These are phyloP conservation scores for Hemistola chrysoprasaria DNA, from an alignment of 2,888 invertebrate genomes.

Conservation along the genomic window DNA sequence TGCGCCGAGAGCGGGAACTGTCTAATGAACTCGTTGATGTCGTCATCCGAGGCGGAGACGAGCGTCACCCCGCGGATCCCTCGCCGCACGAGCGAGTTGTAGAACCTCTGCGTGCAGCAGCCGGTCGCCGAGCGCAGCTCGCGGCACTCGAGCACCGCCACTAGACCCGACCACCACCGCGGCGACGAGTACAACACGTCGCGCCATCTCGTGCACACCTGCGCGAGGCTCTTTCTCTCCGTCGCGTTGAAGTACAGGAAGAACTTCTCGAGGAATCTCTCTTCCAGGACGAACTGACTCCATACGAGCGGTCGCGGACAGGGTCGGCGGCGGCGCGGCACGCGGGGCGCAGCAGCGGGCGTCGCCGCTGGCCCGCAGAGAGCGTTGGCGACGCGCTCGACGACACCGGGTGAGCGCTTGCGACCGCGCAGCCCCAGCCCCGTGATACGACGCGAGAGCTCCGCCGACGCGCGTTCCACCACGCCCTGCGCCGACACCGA, in stretches of 20 bases:
- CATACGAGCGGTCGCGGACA: conserved; percentile 84
- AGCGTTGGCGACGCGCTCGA: conserved; percentile 94
- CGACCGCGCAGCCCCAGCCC: conserved; percentile 88
- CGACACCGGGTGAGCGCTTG: conserved; percentile 85
- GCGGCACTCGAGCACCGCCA: conserved; percentile 93
- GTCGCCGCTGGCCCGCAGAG: conserved; percentile 87
- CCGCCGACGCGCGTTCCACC: conserved; percentile 95
- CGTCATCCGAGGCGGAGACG: conserved; percentile 94
- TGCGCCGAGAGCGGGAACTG: conserved; percentile 92
- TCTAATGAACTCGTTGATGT: conserved; percentile 93
- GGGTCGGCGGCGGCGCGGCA: conserved; percentile 70
- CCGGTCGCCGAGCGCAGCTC: conserved; percentile 86
- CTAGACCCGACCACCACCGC: conserved; percentile 93
- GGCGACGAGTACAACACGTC: conserved; percentile 93
- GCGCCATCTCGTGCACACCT: conserved; percentile 94
- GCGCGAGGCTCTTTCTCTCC: conserved; percentile 90
- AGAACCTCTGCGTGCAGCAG: conserved; percentile 83
- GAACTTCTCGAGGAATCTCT: conserved; percentile 91
- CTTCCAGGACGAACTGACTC: conserved; percentile 91
- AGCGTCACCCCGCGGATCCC: conserved; percentile 93
- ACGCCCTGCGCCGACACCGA: conserved; percentile 94
- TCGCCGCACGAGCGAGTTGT: conserved; percentile 90
- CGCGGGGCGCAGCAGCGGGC: conserved; percentile 57
- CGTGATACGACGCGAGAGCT: conserved; percentile 93
- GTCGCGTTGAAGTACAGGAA: conserved; percentile 91